A percentile compares a stretch with the other conserved stretches of the same genome.
These are phyloP conservation scores for Campylomormyrus numenius DNA, from an alignment of 2,113 vertebrate genomes.

Conservation along the genomic window DNA sequence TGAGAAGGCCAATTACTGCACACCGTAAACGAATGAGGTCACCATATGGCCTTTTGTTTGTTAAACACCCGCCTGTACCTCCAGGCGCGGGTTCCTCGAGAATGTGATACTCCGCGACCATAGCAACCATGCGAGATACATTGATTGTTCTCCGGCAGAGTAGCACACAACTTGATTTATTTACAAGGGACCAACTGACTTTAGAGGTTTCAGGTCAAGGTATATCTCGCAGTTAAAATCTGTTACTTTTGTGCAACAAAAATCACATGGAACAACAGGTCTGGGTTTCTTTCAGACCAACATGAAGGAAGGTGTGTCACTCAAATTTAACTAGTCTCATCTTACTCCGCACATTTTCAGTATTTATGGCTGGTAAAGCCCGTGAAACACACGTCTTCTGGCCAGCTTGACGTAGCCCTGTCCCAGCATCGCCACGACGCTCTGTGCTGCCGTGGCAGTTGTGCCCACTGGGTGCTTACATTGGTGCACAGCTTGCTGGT, in stretches of 20 bases:
- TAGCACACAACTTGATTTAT: slow-evolving; percentile 11
- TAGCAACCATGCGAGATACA: slow-evolving; percentile 52
- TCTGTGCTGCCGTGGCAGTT: background rate
- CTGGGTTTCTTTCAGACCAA: background rate
- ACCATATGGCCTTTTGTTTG: slow-evolving; percentile 56
- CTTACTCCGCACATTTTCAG: background rate
- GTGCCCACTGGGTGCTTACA: slow-evolving; percentile 51
- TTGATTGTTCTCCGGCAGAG: slow-evolving; percentile 35
- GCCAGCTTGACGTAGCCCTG: background rate
- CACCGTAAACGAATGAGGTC: slow-evolving; percentile 51
- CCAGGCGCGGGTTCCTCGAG: slow-evolving; percentile 39
- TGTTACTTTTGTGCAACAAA: background rate
- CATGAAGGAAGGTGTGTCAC: background rate
- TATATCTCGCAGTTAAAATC: background rate
- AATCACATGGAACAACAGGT: background rate
- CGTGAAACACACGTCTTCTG: background rate
- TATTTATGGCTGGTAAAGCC: background rate
- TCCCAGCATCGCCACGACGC: background rate
- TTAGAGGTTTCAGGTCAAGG: background rate
- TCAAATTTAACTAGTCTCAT: background rate
- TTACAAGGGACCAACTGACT: background rate
- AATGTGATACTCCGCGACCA: slow-evolving; percentile 64
- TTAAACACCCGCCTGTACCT: slow-evolving; percentile 51
- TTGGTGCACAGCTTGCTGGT: slow-evolving; percentile 79
- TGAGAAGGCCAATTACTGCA: background rate